A percentile compares a stretch with the other conserved stretches of the same genome.
phyloP scores from a whole-genome alignment of 2,797 vertebrate genomes.

The Ceryle rudis region DNA sequence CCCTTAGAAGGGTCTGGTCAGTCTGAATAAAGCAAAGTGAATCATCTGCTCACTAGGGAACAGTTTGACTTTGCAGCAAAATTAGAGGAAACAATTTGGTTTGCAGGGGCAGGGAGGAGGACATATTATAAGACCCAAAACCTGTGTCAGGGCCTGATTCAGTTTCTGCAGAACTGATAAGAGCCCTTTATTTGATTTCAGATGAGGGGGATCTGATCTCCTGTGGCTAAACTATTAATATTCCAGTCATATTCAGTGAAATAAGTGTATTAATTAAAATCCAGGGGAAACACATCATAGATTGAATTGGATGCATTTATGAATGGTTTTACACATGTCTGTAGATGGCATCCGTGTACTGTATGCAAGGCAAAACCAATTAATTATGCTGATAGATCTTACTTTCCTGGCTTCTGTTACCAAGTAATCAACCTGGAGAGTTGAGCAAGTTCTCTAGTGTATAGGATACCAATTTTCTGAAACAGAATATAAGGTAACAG shows the following conservation, averaged over 20 bases:
- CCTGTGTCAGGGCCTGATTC: neutral
- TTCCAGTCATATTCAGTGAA: neutral
- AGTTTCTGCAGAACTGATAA: neutral
- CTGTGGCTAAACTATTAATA: neutral
- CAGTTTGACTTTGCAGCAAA: neutral
- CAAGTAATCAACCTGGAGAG: neutral
- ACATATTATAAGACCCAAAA: neutral
- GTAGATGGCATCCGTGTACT: conserved; percentile 79
- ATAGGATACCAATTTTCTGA: conserved; percentile 26
- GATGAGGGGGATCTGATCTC: neutral
- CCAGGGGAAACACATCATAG: neutral
- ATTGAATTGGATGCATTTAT: neutral
- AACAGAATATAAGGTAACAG: neutral
- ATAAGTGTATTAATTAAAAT: conserved; percentile 38
- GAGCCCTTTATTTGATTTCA: neutral
- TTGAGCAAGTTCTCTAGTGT: conserved; percentile 18
- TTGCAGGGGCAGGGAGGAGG: neutral
- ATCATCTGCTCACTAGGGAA: neutral
- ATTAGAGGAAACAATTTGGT: neutral
- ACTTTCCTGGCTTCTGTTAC: conserved; percentile 13
- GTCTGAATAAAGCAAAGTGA: neutral
- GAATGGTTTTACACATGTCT: conserved; percentile 32
- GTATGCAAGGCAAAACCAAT: neutral
- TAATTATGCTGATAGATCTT: neutral
- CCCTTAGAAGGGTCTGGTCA: neutral